Evolutionary conservation across 2,113 vertebrate genomes (phyloP), one percentile per base, ranked within the genome.

Genomic region (Potamarius usumacintae): DNA sequence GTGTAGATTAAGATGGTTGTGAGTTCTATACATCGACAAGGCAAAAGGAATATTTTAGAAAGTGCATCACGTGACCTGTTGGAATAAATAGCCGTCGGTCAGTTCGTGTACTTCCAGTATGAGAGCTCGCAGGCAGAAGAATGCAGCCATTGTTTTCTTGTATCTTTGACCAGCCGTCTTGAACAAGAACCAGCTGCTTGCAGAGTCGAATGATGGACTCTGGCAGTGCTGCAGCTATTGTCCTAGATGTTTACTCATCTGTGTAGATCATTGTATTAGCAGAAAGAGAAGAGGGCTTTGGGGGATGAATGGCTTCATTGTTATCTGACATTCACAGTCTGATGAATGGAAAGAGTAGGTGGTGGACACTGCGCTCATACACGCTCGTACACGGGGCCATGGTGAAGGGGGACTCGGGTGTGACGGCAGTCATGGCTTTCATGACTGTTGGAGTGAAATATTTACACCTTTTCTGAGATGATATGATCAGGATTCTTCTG

Each of bases 261-360:
- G 87, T 94, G 93, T 91, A 91, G 91, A 94, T 96, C 95, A 96
- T 95, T 95, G 94, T 89, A 92, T 89, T 86, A 82, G 84, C 34
- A 69, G 79, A 83, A 86, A 18, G 65, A 67, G 42, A 63, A 65
- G 89, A 90, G 0, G 42, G 85, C 93, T 96, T 94, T 81, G 9
- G 42, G 58, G 90, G 89, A 92, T 96, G 94, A 97, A 96, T 95
- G 93, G 93, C 83, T 86, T 94, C 93, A 95, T 96, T 96, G 96
- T 97, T 94, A 93, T 92, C 83, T 74, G 89, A 92, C 93, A 94
- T 93, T 96, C 94, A 94, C 95, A 92, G 94, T 93, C 90, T 85
- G 94, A 92, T 94, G 92, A 94, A 95, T 95, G 93, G 94, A 90
- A 89, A 88, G 92, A 87, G 90, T 93, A 92, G 93, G 95, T 94